phyloP scores from a whole-genome alignment of 2,888 invertebrate genomes.

The Pammene fasciana region DNA sequence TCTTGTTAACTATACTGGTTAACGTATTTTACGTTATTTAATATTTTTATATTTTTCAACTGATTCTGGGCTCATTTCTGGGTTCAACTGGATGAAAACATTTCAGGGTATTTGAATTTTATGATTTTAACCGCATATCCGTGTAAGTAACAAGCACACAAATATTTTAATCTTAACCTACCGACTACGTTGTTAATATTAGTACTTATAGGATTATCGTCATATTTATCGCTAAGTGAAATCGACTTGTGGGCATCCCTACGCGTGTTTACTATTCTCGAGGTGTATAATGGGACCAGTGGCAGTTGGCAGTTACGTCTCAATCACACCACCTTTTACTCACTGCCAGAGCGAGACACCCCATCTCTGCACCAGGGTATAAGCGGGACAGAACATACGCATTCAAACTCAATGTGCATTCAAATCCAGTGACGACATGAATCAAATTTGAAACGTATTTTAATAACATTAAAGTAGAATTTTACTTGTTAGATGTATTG shows the following conservation, averaged over 20 bases:
- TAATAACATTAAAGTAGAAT: slow-evolving; percentile 44
- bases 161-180: too few species aligned
- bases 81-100: too few species aligned
- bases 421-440: slow-evolving; percentile 54
- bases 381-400: slow-evolving; percentile 60
- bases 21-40: too few species aligned
- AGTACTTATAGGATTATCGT: too few species aligned
- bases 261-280: slow-evolving; percentile 71
- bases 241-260: slow-evolving; percentile 47
- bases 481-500: slow-evolving; percentile 43
- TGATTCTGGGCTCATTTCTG: too few species aligned
- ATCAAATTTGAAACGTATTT: slow-evolving; percentile 43
- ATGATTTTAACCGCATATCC: too few species aligned
- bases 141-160: too few species aligned
- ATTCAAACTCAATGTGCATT: slow-evolving; percentile 70
- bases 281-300: slow-evolving; percentile 79
- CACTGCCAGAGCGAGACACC: slow-evolving; percentile 62
- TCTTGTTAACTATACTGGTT: too few species aligned
- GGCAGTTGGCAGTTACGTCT: slow-evolving; percentile 82
- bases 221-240: slow-evolving; percentile 5
- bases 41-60: too few species aligned
- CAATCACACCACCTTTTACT: slow-evolving; percentile 82
- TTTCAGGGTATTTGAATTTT: too few species aligned
- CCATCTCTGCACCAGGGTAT: slow-evolving; percentile 32
- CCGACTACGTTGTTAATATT: too few species aligned